A percentile compares a stretch with the other conserved stretches of the same genome.
Evolutionary conservation across 2,113 vertebrate species (phyloP).

Genomic region (Grammomys dolichurus): DNA sequence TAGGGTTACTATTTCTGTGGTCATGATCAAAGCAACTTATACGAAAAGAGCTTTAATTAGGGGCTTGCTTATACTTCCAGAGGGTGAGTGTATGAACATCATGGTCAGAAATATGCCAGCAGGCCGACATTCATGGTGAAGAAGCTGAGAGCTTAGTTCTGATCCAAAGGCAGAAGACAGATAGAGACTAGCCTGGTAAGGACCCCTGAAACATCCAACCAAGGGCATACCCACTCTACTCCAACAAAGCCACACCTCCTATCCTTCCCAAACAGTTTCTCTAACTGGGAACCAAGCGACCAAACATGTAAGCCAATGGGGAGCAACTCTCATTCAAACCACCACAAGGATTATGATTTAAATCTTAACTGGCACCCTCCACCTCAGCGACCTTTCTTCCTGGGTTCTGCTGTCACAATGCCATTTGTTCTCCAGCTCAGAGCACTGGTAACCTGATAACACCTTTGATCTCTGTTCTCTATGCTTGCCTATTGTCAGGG

Average conservation of each 20-base stretch:
- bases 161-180: neutral
- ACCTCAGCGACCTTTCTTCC: neutral
- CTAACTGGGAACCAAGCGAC: neutral
- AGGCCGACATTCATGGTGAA: neutral
- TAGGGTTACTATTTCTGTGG: neutral
- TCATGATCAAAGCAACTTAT: neutral
- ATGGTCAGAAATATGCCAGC: neutral
- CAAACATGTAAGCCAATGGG: neutral
- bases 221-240: neutral
- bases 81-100: neutral
- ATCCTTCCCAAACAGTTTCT: neutral
- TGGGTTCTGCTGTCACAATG: neutral
- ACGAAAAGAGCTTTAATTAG: neutral
- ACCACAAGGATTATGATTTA: neutral
- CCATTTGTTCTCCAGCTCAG: neutral
- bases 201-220: too few species aligned
- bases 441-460: neutral
- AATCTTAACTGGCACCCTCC: neutral
- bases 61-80: too few species aligned
- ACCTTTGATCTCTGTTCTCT: neutral
- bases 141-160: neutral
- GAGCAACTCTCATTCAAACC: neutral
- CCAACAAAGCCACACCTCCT: neutral
- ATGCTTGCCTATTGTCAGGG: neutral
- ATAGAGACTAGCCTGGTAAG: neutral